Evolutionary conservation across 2,113 vertebrate genomes (phyloP).

Genomic region (Chaetodon trifascialis): DNA sequence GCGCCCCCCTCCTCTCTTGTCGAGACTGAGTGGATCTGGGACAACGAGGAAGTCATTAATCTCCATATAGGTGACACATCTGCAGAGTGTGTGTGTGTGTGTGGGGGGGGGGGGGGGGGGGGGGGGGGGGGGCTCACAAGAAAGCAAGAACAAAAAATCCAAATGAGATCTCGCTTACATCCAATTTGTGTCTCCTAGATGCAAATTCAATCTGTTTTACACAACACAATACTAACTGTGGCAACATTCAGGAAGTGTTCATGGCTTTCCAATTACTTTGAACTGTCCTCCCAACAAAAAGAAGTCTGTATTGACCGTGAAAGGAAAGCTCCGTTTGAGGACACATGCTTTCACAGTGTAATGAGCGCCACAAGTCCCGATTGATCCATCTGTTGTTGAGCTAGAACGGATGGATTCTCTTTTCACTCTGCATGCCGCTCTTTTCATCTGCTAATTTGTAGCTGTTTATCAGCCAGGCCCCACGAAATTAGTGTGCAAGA

Average conservation of each 20-base stretch:
- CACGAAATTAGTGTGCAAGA: slow-evolving; percentile 35
- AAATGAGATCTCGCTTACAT: slow-evolving; percentile 59
- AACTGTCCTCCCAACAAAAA: slow-evolving; percentile 33
- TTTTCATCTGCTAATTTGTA: slow-evolving; percentile 37
- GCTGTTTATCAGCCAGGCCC: slow-evolving; percentile 43
- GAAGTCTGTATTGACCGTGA: slow-evolving; percentile 25
- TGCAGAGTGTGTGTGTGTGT: slow-evolving; percentile 12
- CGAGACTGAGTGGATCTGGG: slow-evolving; percentile 69
- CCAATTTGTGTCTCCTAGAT: slow-evolving; percentile 62
- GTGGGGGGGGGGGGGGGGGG: too few species aligned
- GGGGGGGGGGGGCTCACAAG: too few species aligned
- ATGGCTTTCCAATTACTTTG: slow-evolving; percentile 26
- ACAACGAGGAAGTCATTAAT: slow-evolving; percentile 79
- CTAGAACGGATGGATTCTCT: slow-evolving; percentile 20
- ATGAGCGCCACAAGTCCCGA: slow-evolving; percentile 47
- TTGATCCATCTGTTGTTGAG: slow-evolving; percentile 42
- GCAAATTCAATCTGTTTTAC: slow-evolving; percentile 33
- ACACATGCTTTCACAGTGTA: slow-evolving; percentile 18
- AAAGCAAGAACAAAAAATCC: slow-evolving; percentile 24
- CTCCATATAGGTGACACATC: slow-evolving; percentile 78
- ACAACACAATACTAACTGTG: slow-evolving; percentile 20
- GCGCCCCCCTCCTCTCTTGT: slow-evolving; percentile 37
- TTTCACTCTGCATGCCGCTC: slow-evolving; percentile 10
- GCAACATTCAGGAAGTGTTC: slow-evolving; percentile 20
- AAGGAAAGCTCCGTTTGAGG: slow-evolving; percentile 6